Evolutionary conservation across 2,113 vertebrate species (phyloP).

Genomic region (Piprites chloris): DNA sequence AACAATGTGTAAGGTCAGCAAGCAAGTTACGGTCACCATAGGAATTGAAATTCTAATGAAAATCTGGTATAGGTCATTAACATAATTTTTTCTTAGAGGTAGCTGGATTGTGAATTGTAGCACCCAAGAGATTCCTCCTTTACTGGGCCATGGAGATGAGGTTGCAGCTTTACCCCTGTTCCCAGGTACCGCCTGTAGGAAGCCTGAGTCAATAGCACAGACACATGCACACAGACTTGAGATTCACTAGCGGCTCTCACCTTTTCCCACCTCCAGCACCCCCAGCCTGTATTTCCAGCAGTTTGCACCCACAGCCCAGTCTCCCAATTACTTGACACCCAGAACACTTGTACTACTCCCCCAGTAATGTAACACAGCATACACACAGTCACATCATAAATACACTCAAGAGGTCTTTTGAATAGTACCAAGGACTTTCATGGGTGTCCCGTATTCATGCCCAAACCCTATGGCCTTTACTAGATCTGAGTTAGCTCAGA

Average conservation of each 20-base stretch:
- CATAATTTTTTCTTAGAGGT: not conserved
- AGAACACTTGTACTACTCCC: not conserved
- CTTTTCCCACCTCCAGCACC: fast-evolving
- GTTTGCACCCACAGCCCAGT: not conserved
- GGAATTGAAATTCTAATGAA: not conserved
- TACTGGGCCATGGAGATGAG: not conserved
- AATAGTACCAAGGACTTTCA: not conserved
- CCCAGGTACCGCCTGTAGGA: not conserved
- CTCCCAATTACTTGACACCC: not conserved
- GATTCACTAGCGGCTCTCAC: not conserved
- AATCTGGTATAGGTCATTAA: not conserved
- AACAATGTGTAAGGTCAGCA: not conserved
- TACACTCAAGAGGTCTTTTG: not conserved
- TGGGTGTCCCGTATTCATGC: not conserved
- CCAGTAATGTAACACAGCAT: not conserved
- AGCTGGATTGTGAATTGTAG: not conserved
- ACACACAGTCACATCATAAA: not conserved
- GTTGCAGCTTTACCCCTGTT: not conserved
- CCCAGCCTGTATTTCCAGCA: not conserved
- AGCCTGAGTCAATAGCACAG: not conserved
- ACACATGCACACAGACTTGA: not conserved
- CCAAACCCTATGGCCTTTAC: not conserved
- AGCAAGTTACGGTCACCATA: not conserved
- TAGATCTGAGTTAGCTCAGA: not conserved
- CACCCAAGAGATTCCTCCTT: not conserved